Conservation (phyloP, 1,140 invertebrate species). For the Phortica variegata region DNA sequence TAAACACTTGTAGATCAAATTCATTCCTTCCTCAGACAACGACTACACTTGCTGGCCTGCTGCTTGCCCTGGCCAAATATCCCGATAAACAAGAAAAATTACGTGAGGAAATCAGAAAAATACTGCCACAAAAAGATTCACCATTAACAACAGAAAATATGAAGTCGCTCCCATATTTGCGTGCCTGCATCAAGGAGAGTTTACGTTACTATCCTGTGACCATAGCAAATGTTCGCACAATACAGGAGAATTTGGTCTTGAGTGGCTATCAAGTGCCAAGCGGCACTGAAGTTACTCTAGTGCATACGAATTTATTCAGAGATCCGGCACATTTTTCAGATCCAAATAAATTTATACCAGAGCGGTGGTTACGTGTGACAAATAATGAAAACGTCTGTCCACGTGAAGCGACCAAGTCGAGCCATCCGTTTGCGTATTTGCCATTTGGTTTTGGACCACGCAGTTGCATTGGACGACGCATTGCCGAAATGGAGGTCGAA, state of each 20-base stretch:
- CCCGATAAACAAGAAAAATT: conserved; percentile 70
- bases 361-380: conserved; percentile 62
- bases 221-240: conserved; percentile 56
- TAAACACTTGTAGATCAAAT: neutral
- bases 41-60: conserved; percentile 13
- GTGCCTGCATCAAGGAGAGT: conserved; percentile 66
- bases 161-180: conserved; percentile 62
- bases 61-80: conserved; percentile 64
- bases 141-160: conserved; percentile 60
- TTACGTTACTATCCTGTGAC: conserved; percentile 60
- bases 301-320: conserved; percentile 53
- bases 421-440: conserved; percentile 64
- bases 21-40: conserved; percentile 20
- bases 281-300: conserved; percentile 59
- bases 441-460: conserved; percentile 67
- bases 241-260: conserved; percentile 59
- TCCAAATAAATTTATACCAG: conserved; percentile 61
- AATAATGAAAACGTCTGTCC: conserved; percentile 5
- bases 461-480: conserved; percentile 64
- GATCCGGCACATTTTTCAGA: conserved; percentile 58
- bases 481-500: conserved; percentile 73
- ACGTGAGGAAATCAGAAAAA: conserved; percentile 65
- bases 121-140: conserved; percentile 57
- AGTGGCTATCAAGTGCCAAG: conserved; percentile 62
- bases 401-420: conserved; percentile 40